phyloP scores from a whole-genome alignment of 30 jellyfish, hydroid and myxozoan species.

The Euphysa ruthae region DNA sequence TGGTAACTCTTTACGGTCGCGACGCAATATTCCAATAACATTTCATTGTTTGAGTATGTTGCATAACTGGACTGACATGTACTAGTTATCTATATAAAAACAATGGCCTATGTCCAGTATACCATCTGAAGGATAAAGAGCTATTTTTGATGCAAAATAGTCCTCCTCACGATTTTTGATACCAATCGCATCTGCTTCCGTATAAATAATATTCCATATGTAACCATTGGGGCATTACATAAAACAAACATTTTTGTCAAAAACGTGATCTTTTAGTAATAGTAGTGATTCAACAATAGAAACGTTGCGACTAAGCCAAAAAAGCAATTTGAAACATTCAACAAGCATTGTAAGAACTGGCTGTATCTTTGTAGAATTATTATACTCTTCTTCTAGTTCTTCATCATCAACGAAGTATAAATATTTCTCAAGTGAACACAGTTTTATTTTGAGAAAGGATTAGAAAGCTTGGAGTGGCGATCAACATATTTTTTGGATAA shows the following conservation, averaged over 20 bases:
- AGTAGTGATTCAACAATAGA: not conserved
- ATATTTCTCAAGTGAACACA: not conserved
- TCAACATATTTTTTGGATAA: not conserved
- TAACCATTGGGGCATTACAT: not conserved
- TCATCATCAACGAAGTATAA: not conserved
- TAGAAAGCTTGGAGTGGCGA: not conserved
- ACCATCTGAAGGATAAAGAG: not conserved
- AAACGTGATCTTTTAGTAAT: not conserved
- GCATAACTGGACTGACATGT: not conserved
- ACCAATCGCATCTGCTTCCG: too few relatives aligned
- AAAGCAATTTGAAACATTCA: not conserved
- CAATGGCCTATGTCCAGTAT: not conserved
- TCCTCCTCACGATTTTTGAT: too few relatives aligned
- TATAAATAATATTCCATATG: not conserved
- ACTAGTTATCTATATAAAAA: not conserved
- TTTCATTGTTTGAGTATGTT: not conserved
- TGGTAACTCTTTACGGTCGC: not conserved
- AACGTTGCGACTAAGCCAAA: not conserved
- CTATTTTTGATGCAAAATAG: not conserved
- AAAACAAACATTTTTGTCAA: not conserved
- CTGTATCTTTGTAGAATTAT: not conserved
- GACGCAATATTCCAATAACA: not conserved
- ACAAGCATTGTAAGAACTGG: not conserved
- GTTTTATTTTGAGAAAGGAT: not conserved
- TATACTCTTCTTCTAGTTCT: not conserved